phyloP scores from a whole-genome alignment of 2,797 vertebrate species.

The Poeciliopsis gracilis region DNA sequence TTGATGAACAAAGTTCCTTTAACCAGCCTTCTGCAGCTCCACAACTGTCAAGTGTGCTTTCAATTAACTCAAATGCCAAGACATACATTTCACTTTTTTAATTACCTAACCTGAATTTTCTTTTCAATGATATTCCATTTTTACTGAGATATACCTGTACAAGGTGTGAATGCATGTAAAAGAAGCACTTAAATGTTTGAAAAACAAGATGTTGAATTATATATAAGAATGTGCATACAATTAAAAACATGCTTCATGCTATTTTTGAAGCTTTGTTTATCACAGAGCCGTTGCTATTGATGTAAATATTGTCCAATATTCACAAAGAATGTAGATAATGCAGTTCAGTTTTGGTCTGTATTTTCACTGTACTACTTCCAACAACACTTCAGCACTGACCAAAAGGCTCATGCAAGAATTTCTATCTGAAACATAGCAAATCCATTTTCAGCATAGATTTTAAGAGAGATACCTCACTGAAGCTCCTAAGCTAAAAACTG shows the following conservation, averaged over 20 bases:
- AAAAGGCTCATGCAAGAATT: no score
- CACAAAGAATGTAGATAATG: not conserved
- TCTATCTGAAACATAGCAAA: not conserved
- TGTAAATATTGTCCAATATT: not conserved
- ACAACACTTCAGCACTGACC: not conserved
- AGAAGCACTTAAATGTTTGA: not conserved
- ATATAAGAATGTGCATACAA: no score
- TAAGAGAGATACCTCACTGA: not conserved
- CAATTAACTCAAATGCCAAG: no score
- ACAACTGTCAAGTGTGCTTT: not conserved
- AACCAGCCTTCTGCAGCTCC: not conserved
- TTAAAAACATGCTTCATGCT: not conserved
- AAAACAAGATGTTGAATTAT: not conserved
- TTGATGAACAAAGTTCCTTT: not conserved
- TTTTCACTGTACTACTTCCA: not conserved
- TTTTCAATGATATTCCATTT: not conserved
- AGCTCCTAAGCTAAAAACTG: conserved; percentile 28
- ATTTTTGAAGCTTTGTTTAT: not conserved
- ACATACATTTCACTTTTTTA: not conserved
- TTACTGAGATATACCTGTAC: not conserved
- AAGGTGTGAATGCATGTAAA: not conserved
- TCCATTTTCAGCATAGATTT: not conserved
- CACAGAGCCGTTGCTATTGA: not conserved
- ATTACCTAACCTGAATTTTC: not conserved
- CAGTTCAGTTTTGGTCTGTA: not conserved